A percentile compares a stretch with the other conserved stretches of the same genome.
These are phyloP conservation scores for Psittacara wagleri DNA, from an alignment of 2,113 vertebrate genomes.

Conservation along the genomic window DNA sequence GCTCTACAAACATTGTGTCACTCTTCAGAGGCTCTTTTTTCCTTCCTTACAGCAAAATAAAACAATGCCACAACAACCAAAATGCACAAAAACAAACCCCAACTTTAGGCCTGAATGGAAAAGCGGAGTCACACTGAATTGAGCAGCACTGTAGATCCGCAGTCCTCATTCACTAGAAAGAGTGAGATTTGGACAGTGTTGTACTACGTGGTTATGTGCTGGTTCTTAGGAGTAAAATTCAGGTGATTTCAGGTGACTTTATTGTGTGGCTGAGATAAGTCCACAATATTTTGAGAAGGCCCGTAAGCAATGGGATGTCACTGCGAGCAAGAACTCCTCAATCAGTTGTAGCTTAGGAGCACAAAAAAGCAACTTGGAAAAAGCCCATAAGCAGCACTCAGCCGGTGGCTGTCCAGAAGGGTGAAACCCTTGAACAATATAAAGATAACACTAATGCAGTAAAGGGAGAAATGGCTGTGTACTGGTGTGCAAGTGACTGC, in stretches of 20 bases:
- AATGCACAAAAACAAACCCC: accelerated
- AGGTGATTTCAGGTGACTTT: neutral
- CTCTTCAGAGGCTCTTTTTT: neutral
- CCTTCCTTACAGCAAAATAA: neutral
- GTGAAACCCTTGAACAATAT: neutral
- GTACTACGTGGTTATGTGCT: accelerated
- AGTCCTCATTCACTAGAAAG: accelerated
- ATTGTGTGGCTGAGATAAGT: neutral
- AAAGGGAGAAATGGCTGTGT: neutral
- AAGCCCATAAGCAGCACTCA: neutral
- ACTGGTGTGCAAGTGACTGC: neutral
- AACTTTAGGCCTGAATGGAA: neutral
- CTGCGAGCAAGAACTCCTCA: neutral
- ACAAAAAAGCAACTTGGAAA: neutral
- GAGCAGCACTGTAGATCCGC: accelerated
- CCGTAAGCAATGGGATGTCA: neutral
- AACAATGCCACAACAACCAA: neutral
- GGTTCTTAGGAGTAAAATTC: neutral
- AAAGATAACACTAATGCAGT: too few relatives aligned
- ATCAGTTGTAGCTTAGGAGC: neutral
- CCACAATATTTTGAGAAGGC: neutral
- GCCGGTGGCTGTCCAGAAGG: neutral
- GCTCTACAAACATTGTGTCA: neutral
- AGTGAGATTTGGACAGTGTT: accelerated
- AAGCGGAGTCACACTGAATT: accelerated